Evolutionary conservation across 1,140 invertebrate species (phyloP).

Genomic region (Probaryconus sp.): DNA sequence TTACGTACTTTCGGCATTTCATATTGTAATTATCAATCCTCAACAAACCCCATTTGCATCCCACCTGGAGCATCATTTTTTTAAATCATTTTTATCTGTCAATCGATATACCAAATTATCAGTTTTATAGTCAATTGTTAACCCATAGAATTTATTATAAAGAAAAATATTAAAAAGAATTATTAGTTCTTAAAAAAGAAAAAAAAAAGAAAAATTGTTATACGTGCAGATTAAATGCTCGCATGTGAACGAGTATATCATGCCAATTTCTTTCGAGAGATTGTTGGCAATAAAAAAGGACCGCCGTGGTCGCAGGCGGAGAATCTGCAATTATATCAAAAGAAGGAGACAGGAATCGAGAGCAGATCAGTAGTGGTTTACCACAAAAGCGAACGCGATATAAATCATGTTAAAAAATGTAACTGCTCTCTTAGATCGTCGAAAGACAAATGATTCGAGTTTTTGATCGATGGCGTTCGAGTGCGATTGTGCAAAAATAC

Average conservation of each 20-base stretch:
- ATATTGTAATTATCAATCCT: conserved; percentile 33
- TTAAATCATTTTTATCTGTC: too few relatives aligned
- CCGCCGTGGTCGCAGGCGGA: conserved; percentile 60
- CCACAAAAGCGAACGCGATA: conserved; percentile 52
- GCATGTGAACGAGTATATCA: conserved; percentile 47
- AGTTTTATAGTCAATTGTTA: too few relatives aligned
- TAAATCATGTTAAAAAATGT: conserved; percentile 46
- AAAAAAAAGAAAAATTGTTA: conserved; percentile 23
- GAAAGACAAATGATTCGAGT: conserved; percentile 31
- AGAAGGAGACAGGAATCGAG: conserved; percentile 54
- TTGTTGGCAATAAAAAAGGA: conserved; percentile 65
- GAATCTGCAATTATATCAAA: conserved; percentile 71
- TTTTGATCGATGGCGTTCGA: conserved; percentile 14
- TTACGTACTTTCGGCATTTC: conserved; percentile 22
- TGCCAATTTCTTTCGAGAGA: conserved; percentile 63
- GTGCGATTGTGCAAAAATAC: too few relatives aligned
- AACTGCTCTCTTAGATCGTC: conserved; percentile 24
- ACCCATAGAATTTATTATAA: too few relatives aligned
- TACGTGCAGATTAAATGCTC: conserved; percentile 36
- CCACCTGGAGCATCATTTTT: too few relatives aligned
- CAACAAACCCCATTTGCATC: background rate
- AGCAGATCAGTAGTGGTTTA: conserved; percentile 64
- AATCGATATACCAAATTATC: too few relatives aligned
- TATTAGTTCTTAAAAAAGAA: too few relatives aligned
- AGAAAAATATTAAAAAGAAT: too few relatives aligned